A percentile compares a stretch with the other conserved stretches of the same genome.
Evolutionary conservation across 2,113 vertebrate genomes (phyloP).

Genomic region (Saguinus midas): DNA sequence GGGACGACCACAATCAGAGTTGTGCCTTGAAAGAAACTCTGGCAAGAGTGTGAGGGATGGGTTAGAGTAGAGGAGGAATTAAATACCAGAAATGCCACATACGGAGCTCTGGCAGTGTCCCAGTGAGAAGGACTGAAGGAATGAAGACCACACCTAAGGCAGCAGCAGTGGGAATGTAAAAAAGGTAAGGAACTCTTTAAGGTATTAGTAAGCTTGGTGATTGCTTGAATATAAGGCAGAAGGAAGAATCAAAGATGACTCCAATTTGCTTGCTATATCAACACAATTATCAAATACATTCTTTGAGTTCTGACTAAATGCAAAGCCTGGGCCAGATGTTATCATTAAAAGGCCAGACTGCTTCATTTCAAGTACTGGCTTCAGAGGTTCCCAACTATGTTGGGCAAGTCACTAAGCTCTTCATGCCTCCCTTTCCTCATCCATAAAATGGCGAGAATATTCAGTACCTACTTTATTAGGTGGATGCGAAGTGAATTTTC

Average conservation of each 20-base stretch:
- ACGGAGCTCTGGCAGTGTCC: neutral
- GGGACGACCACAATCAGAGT: neutral
- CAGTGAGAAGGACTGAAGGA: neutral
- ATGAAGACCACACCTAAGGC: neutral
- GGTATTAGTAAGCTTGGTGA: neutral
- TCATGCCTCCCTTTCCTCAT: neutral
- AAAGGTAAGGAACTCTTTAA: neutral
- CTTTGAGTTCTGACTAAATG: neutral
- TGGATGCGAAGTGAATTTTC: neutral
- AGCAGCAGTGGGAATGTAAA: neutral
- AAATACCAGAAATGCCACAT: neutral
- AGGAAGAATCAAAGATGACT: neutral
- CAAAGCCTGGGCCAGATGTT: neutral
- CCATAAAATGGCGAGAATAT: neutral
- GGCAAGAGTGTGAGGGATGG: neutral
- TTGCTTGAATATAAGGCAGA: neutral
- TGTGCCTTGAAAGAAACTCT: neutral
- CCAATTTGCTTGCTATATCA: neutral
- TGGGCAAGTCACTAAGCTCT: neutral
- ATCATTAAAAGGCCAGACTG: neutral
- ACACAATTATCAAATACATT: neutral
- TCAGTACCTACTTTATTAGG: neutral
- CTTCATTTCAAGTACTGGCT: neutral
- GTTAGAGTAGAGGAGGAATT: neutral
- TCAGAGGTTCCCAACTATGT: neutral